A percentile compares a stretch with the other conserved stretches of the same genome.
These are phyloP conservation scores for Ptyas mucosa DNA, from an alignment of 2,113 vertebrate species.

Conservation along the genomic window DNA sequence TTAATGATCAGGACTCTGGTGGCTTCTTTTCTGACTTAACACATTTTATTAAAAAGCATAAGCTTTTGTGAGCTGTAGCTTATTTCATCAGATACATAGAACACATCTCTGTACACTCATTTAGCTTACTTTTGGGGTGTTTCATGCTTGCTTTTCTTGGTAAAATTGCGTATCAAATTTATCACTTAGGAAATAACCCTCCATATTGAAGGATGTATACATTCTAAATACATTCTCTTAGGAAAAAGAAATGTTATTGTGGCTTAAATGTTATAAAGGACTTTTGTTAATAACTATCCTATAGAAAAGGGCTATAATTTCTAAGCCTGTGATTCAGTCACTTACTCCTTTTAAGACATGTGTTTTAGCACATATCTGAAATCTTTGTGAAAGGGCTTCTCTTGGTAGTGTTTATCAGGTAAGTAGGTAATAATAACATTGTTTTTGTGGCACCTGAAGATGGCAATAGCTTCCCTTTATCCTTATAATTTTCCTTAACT, in stretches of 20 bases:
- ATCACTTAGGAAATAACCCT: background rate
- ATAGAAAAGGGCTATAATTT: background rate
- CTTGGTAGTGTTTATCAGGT: background rate
- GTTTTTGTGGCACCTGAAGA: background rate
- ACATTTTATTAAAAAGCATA: background rate
- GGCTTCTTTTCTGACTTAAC: background rate
- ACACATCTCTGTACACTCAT: background rate
- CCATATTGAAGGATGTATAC: background rate
- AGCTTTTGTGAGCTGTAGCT: background rate
- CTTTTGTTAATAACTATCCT: background rate
- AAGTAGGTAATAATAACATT: background rate
- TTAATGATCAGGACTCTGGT: background rate
- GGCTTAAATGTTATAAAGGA: background rate
- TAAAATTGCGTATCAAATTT: background rate
- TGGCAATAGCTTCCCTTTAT: background rate
- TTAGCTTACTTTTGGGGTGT: background rate
- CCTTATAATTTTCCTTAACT: background rate
- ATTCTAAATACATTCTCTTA: background rate
- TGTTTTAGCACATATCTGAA: background rate
- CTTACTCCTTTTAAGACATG: background rate
- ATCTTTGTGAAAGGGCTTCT: background rate
- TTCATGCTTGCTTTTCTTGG: background rate
- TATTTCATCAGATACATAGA: background rate
- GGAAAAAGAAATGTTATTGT: background rate
- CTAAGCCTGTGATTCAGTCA: background rate